Evolutionary conservation across 2,888 invertebrate genomes (phyloP), one percentile per base, ranked within the genome.

Genomic region (Agonopterix arenella): DNA sequence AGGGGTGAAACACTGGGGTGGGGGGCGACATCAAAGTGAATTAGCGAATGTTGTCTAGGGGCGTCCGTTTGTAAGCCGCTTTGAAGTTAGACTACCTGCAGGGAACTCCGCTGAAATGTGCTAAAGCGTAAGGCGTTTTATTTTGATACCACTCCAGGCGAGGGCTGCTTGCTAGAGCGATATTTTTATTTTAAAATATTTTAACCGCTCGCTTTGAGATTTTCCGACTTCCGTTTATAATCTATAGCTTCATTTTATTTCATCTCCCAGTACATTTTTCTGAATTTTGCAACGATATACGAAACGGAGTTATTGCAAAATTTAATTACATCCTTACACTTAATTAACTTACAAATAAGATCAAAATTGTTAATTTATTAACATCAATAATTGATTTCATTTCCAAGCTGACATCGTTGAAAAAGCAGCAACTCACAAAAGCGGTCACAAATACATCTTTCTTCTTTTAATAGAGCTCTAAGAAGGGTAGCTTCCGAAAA

Each of bases 41-140:
- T 89, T 88, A 89, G 80, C 83, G 82, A 85, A 83, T 84, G 86
- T 86, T 88, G 85, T 86, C 84, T 85, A 77, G 80, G 85, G 85
- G 88, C 81, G 84, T 84, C 84, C 83, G 83, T 75, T 82, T 82
- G 83, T 85, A 78, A 83, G 80, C 81, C 72, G 80, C 85, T 89
- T 88, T 89, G 86, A 86, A 81, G 83, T 84, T 74, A 66, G 68
- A 75, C 74, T 76, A 82, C 81, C 84, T 80, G 78, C 76, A 72
- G 80, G 70, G 75, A 62, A 71, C 70, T 71, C 64, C 65, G 67
- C 66, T 62, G 68, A 78, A 82, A 79, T 78, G 76, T 75, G 76
- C 68, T 69, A 76, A 75, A 71, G 70, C 73, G 70, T 70, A 64
- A 73, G 61, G 64, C 68, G 61, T 76, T 79, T 82, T 75, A 80